A percentile compares a stretch with the other conserved stretches of the same genome.
phyloP scores from a whole-genome alignment of 2,888 invertebrate genomes.

The Torymus aiolomorphi region DNA sequence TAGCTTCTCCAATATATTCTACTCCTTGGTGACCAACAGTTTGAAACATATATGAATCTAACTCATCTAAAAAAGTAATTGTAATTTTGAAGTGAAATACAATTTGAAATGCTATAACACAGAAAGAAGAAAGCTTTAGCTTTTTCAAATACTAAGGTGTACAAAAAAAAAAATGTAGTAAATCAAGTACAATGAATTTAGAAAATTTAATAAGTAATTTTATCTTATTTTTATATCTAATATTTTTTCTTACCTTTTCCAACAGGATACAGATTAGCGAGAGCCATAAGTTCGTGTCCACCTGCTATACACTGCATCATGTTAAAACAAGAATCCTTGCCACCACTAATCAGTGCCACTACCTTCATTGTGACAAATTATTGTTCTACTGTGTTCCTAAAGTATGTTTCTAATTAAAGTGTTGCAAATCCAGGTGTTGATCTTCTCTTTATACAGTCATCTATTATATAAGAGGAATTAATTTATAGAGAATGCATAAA shows the following conservation, averaged over 20 bases:
- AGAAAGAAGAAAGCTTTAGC: neutral
- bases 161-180: no score
- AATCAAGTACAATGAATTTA: neutral
- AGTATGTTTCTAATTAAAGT: constrained; percentile 32
- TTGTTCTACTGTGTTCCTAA: constrained; percentile 25
- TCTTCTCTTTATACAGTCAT: constrained; percentile 66
- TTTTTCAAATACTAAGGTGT: no score
- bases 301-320: constrained; percentile 98
- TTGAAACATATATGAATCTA: constrained; percentile 99
- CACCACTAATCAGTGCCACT: constrained; percentile 95
- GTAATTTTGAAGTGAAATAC: constrained; percentile 49
- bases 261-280: constrained; percentile 95
- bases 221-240: neutral
- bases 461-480: constrained; percentile 62
- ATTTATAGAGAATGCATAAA: constrained; percentile 12
- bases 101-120: constrained; percentile 11
- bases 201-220: neutral
- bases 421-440: constrained; percentile 24
- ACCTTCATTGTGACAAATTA: constrained; percentile 82
- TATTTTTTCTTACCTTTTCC: constrained; percentile 81
- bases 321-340: constrained; percentile 99
- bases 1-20: constrained; percentile 92
- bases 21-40: constrained; percentile 98
- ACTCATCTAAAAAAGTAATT: constrained; percentile 81
- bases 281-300: constrained; percentile 95